These are phyloP conservation scores for Tympanoctomys barrerae DNA, from an alignment of 2,797 vertebrate species.

Conservation along the genomic window DNA sequence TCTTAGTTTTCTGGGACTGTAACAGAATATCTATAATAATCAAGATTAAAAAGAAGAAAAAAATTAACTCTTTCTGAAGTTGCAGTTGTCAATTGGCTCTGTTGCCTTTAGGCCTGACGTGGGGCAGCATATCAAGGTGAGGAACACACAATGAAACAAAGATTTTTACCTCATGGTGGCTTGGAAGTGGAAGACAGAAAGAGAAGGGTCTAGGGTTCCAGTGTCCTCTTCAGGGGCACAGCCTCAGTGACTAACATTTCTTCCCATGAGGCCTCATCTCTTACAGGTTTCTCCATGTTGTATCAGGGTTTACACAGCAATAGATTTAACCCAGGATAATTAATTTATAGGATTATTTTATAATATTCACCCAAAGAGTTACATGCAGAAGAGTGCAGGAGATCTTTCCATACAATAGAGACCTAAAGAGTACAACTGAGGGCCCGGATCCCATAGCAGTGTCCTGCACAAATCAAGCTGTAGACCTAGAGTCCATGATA, in stretches of 20 bases:
- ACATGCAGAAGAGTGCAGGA: not conserved
- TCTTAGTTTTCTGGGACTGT: not conserved
- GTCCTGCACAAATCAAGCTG: not conserved
- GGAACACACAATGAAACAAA: not conserved
- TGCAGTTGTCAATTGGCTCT: not conserved
- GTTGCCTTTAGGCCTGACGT: not conserved
- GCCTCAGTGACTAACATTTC: not conserved
- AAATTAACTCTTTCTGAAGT: not conserved
- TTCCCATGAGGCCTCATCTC: not conserved
- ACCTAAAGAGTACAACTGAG: not conserved
- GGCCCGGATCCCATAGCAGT: not conserved
- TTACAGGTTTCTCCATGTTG: not conserved
- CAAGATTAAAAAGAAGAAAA: not conserved
- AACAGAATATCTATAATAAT: not conserved
- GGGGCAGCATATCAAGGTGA: not conserved
- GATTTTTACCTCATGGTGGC: not conserved
- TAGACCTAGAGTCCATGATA: not conserved
- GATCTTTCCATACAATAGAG: not conserved
- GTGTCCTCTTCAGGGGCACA: not conserved
- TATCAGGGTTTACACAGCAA: not conserved
- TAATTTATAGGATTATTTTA: not conserved
- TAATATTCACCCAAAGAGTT: not conserved
- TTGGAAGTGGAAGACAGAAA: not conserved
- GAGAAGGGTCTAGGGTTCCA: not conserved
- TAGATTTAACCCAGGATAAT: not conserved